Evolutionary conservation across 2,797 vertebrate genomes (phyloP).

Genomic region (Tympanoctomys barrerae): DNA sequence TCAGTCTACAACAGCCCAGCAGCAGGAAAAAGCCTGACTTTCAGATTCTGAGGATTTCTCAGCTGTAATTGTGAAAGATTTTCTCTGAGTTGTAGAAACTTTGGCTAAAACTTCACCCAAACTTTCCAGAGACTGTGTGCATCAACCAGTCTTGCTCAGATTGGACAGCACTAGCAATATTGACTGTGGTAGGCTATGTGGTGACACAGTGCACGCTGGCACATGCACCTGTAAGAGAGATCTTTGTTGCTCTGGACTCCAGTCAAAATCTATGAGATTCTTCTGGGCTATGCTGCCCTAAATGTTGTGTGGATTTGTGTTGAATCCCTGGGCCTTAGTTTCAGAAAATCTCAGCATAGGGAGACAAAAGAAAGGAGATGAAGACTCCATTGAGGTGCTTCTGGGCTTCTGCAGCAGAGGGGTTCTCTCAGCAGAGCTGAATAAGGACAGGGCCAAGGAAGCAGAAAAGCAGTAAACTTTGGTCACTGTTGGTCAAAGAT

Average conservation of each 20-base stretch:
- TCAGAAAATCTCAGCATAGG: neutral
- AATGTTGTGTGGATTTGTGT: neutral
- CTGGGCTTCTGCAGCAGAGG: neutral
- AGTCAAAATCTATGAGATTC: neutral
- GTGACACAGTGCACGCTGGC: neutral
- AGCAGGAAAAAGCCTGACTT: neutral
- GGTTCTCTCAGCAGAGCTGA: neutral
- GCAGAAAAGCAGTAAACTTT: too few relatives aligned
- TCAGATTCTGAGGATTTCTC: neutral
- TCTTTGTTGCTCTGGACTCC: neutral
- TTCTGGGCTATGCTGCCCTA: neutral
- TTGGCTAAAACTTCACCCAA: neutral
- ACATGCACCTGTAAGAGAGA: neutral
- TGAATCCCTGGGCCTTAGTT: neutral
- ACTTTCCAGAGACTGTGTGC: neutral
- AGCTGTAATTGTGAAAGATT: neutral
- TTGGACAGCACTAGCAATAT: neutral
- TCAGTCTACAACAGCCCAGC: neutral
- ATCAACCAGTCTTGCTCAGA: neutral
- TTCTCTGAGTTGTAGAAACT: neutral
- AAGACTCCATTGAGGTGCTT: rapidly evolving
- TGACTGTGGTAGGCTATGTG: neutral
- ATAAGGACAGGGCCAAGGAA: neutral
- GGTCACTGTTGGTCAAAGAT: too few relatives aligned
- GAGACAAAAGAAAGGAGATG: neutral